These are phyloP conservation scores for Coenobita brevimanus DNA, from an alignment of 1,140 invertebrate species.

Conservation along the genomic window DNA sequence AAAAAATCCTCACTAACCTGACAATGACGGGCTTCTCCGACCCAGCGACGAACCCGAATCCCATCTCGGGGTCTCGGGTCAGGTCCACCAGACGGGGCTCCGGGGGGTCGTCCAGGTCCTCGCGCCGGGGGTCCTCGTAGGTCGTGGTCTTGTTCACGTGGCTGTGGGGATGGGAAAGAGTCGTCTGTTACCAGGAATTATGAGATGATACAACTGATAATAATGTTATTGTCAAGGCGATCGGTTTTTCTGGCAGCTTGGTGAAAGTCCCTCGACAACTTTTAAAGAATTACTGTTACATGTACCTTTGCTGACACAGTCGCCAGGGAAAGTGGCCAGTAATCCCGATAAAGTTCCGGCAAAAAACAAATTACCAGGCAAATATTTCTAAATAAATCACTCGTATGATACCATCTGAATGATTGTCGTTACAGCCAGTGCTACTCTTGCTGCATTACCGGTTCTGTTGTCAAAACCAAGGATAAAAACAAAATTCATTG, in stretches of 20 bases:
- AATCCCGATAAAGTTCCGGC: too few species aligned
- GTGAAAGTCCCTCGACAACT: too few species aligned
- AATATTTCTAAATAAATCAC: too few species aligned
- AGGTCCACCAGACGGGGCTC: constrained; percentile 84
- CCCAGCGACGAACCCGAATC: constrained; percentile 95
- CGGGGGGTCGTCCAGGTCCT: constrained; percentile 80
- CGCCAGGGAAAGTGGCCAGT: too few species aligned
- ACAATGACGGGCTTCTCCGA: constrained; percentile 93
- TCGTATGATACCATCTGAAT: too few species aligned
- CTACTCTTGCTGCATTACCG: too few species aligned
- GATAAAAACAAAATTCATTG: too few species aligned
- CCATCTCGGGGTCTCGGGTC: constrained; percentile 82
- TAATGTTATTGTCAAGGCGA: not conserved
- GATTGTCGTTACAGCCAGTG: too few species aligned
- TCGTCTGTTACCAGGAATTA: not conserved
- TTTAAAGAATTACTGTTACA: too few species aligned
- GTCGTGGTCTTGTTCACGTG: constrained; percentile 93
- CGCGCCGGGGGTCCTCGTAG: constrained; percentile 84
- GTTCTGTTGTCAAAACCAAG: too few species aligned
- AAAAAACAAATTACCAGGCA: too few species aligned
- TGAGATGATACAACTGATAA: not conserved
- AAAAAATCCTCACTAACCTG: constrained; percentile 77
- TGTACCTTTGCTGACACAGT: too few species aligned
- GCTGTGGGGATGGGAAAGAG: constrained; percentile 76
- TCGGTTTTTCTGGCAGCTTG: not conserved